phyloP scores from a whole-genome alignment of 2,113 vertebrate species.

The Ochotona curzoniae region DNA sequence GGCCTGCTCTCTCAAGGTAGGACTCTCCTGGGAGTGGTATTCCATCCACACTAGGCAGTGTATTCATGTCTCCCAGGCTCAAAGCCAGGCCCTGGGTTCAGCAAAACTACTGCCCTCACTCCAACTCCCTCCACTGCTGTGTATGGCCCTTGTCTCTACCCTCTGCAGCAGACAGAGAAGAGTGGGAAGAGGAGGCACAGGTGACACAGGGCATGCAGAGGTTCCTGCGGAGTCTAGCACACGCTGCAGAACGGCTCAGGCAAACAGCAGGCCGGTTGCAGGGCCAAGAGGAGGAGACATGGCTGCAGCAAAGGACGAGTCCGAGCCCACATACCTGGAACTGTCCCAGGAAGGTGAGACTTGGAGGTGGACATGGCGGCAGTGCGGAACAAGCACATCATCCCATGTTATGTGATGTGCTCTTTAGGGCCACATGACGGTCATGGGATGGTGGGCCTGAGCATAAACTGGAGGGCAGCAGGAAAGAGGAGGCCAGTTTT shows the following conservation, averaged over 20 bases:
- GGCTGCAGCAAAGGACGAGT: conserved; percentile 49
- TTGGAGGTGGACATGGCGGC: background rate
- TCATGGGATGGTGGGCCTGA: background rate
- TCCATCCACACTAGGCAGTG: too few species aligned
- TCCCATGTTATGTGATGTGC: background rate
- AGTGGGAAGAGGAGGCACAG: conserved; percentile 87
- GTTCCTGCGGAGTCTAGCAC: conserved; percentile 86
- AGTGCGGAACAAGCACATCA: background rate
- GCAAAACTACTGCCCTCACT: background rate
- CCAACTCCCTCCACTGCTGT: background rate
- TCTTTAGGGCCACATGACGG: background rate
- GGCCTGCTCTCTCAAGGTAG: conserved; percentile 79
- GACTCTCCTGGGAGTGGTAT: background rate
- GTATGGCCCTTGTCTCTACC: conserved; percentile 33
- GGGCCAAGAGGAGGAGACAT: conserved; percentile 73
- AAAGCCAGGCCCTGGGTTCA: background rate
- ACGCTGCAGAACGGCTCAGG: conserved; percentile 85
- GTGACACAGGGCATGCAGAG: conserved; percentile 85
- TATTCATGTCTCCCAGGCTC: background rate
- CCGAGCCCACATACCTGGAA: background rate
- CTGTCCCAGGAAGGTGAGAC: conserved; percentile 32
- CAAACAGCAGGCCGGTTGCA: conserved; percentile 79
- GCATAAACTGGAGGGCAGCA: background rate
- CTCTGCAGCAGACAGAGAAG: conserved; percentile 88
- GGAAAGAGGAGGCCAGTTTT: background rate